Conservation (phyloP, 2,797 vertebrate genomes). For the Trematomus bernacchii region DNA sequence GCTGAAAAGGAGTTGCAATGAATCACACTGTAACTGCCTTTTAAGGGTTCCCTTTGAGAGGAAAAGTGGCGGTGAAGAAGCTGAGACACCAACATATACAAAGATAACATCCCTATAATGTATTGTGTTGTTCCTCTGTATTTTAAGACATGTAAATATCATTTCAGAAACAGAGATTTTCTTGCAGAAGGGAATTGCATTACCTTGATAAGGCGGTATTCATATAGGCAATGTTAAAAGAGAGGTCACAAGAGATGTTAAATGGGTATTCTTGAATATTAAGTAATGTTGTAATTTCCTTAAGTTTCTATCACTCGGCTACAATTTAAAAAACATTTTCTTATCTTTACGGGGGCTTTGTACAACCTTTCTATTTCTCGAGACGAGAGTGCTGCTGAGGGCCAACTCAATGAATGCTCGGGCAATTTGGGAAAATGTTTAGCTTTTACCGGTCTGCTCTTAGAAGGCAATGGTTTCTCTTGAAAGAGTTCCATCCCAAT, state of each 20-base stretch:
- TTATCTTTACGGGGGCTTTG: not conserved
- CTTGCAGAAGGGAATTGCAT: slow-evolving; percentile 8
- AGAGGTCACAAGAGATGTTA: slow-evolving; percentile 9
- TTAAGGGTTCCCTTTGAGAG: slow-evolving; percentile 7
- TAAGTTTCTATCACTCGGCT: slow-evolving; percentile 24
- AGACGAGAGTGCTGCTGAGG: slow-evolving; percentile 24
- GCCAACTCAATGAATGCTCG: slow-evolving; percentile 27
- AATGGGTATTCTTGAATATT: slow-evolving; percentile 3
- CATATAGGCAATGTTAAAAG: slow-evolving; percentile 21
- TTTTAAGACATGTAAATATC: slow-evolving; percentile 11
- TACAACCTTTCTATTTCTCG: slow-evolving; percentile 18
- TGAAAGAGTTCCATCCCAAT: not conserved
- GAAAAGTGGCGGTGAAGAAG: not conserved
- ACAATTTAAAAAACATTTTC: slow-evolving; percentile 23
- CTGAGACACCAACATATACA: not conserved
- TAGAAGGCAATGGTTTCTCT: slow-evolving; percentile 36
- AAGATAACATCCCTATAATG: slow-evolving; percentile 5
- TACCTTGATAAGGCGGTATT: slow-evolving; percentile 12
- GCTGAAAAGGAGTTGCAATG: slow-evolving; percentile 13
- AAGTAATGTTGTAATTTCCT: slow-evolving; percentile 31
- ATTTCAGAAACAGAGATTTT: slow-evolving; percentile 22
- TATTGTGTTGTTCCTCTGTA: slow-evolving; percentile 10
- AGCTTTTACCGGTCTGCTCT: slow-evolving; percentile 37
- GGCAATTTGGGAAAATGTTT: slow-evolving; percentile 39
- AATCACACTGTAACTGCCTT: slow-evolving; percentile 2